Evolutionary conservation across 92 coral and sea anemone species (phyloP).

Genomic region (Ricordea florida): DNA sequence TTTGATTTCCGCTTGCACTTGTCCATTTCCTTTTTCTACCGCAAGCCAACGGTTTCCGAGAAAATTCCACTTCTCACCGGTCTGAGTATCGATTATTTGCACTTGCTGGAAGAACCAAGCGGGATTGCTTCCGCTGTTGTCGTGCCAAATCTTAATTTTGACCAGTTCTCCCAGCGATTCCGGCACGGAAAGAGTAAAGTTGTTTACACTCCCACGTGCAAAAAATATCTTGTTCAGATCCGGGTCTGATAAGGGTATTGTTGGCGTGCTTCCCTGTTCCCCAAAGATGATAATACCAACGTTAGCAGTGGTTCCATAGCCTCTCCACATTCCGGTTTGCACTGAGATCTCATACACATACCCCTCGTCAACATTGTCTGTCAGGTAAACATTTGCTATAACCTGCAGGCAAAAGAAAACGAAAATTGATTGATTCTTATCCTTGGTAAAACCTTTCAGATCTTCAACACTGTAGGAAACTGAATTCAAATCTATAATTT

Average conservation of each 20-base stretch:
- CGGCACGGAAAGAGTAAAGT: constrained; percentile 73
- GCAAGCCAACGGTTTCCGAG: constrained; percentile 91
- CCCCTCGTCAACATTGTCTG: constrained; percentile 63
- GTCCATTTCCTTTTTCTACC: constrained; percentile 78
- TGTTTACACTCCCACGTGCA: constrained; percentile 86
- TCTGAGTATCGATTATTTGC: constrained; percentile 54
- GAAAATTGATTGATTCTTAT: too few species aligned
- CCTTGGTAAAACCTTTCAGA: background rate
- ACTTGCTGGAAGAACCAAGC: constrained; percentile 86
- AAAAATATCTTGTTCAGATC: constrained; percentile 65
- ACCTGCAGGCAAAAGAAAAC: constrained; percentile 34
- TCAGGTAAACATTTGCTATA: constrained; percentile 73
- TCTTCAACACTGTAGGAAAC: too few species aligned
- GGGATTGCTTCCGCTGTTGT: constrained; percentile 78
- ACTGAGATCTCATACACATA: constrained; percentile 75
- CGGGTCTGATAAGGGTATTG: constrained; percentile 70
- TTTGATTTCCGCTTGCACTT: constrained; percentile 64
- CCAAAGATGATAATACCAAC: constrained; percentile 76
- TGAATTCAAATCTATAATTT: too few species aligned
- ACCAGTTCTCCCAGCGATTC: constrained; percentile 65
- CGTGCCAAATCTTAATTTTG: constrained; percentile 84
- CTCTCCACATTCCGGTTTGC: constrained; percentile 90
- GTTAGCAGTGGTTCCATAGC: constrained; percentile 89
- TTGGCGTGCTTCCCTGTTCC: constrained; percentile 68
- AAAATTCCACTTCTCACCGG: constrained; percentile 60